phyloP scores from a whole-genome alignment of 2,888 invertebrate species.

The Acheta domesticus region DNA sequence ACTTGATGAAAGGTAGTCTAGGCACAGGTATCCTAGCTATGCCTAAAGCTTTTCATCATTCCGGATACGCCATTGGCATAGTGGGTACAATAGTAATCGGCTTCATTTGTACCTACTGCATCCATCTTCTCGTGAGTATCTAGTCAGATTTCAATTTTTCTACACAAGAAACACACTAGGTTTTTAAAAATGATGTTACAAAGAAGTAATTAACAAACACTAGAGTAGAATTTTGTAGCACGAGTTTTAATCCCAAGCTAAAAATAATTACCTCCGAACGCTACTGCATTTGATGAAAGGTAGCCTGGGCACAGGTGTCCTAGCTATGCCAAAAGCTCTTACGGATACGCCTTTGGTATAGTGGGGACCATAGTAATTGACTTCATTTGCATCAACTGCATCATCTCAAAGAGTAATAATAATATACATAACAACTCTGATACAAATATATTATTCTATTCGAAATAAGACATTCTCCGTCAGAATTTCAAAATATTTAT shows the following conservation, averaged over 20 bases:
- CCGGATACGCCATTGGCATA: slow-evolving; percentile 76
- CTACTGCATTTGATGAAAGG: slow-evolving; percentile 83
- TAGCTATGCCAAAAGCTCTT: slow-evolving; percentile 90
- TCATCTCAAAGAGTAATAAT: slow-evolving; percentile 45
- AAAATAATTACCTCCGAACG: slow-evolving; percentile 58
- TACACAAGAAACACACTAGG: too few species aligned
- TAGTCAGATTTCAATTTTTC: too few species aligned
- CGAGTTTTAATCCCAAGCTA: too few species aligned
- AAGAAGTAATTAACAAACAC: too few species aligned
- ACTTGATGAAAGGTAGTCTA: slow-evolving; percentile 82
- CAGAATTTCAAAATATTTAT: too few species aligned
- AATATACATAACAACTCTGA: too few species aligned
- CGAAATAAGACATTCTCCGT: too few species aligned
- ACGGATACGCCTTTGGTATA: too few species aligned
- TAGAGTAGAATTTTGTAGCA: too few species aligned
- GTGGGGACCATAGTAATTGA: slow-evolving; percentile 85
- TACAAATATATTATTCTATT: too few species aligned
- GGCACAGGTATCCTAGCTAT: slow-evolving; percentile 91
- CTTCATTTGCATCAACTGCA: slow-evolving; percentile 87
- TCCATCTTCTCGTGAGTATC: slow-evolving; percentile 77
- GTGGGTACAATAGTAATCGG: slow-evolving; percentile 82
- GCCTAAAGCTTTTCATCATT: slow-evolving; percentile 80
- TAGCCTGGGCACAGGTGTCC: slow-evolving; percentile 85
- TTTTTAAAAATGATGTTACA: too few species aligned
- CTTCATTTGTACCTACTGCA: slow-evolving; percentile 87